Conservation (phyloP, 2,888 invertebrate genomes). For the Cancer borealis region DNA sequence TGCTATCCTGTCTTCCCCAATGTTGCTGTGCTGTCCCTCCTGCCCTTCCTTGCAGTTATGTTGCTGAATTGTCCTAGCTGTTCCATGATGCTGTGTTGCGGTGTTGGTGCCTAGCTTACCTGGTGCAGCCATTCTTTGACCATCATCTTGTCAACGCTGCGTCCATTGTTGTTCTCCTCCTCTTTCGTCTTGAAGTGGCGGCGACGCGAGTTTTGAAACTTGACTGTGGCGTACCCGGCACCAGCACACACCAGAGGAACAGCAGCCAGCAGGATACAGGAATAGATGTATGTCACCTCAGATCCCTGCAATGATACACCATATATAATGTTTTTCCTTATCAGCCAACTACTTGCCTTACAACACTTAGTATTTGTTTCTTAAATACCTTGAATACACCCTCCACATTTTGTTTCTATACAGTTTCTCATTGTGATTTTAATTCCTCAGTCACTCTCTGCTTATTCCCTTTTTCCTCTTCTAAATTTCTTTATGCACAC, state of each 20-base stretch:
- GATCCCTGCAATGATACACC: constrained; percentile 86
- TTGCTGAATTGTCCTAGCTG: neutral
- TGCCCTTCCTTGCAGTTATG: neutral
- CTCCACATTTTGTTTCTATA: too few relatives aligned
- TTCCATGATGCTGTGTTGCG: neutral
- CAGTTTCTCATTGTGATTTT: too few relatives aligned
- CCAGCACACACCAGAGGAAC: constrained; percentile 95
- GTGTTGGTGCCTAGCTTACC: constrained; percentile 47
- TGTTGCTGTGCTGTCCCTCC: neutral
- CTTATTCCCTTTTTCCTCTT: too few relatives aligned
- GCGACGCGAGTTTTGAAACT: constrained; percentile 91
- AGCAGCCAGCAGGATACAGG: constrained; percentile 93
- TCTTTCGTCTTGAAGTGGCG: constrained; percentile 90
- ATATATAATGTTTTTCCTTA: neutral
- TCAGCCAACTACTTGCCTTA: neutral
- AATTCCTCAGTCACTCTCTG: too few relatives aligned
- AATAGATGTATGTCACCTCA: constrained; percentile 97
- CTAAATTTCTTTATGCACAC: too few relatives aligned
- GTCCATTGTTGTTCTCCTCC: constrained; percentile 85
- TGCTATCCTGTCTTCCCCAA: neutral
- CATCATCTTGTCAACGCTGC: constrained; percentile 92
- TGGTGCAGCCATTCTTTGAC: constrained; percentile 96
- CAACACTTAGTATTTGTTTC: too few relatives aligned
- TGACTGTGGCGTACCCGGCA: constrained; percentile 95
- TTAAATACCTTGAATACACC: too few relatives aligned